Base-by-base conservation (phyloP, 2,797 vertebrate genomes). In the Schizopygopsis pylzovi region DNA sequence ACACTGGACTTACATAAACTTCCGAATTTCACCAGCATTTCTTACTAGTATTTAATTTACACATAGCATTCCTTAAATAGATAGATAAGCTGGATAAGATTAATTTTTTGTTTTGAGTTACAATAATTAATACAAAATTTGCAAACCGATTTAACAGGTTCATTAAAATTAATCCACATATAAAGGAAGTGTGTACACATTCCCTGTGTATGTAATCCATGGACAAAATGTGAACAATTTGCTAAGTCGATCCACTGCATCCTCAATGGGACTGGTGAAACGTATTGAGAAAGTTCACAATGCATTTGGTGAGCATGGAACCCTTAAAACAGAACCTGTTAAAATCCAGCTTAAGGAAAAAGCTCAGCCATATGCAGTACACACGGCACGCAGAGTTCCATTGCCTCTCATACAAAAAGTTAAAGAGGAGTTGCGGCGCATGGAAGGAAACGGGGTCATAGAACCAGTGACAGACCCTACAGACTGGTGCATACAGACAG, bases 381-480 rank as follows among this genome's bases (percentile, higher is more conserved):
- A 49, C 47, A 49, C 47, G 13, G 47, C 33, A 33, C 33, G 33
- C 47, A 49, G 47, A 49, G 47, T 49, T 49, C 47, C 71, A 25
- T 67, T 86, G 20, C 79, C 78, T 25, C 78, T 86, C 6, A 45
- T 75, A 4, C 47, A 75, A 10, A 67, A 76, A 59, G 71, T 76
- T 8, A 76, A 47, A 16, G 82, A 76, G 37, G 78, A 81, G 39
- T 28, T 80, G n/a, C 22, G 72, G 3, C 59, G 15, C 13, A 86
- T 86, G 85, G 59, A 47, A 56, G 63, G 45, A 10, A 59, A 81
- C 6, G 49, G 22, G 4, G 18, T 86, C 16, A 86, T 86, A 39
- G 56, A 82, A 16, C n/a, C 61, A 37, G 45, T 78, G 22, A 71
- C 79, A 7, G 63, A 83, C 37, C 63, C 47, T n/a, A 52, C 8